Conservation (phyloP, 1,140 invertebrate genomes). For the Drosophila subpulchrella region DNA sequence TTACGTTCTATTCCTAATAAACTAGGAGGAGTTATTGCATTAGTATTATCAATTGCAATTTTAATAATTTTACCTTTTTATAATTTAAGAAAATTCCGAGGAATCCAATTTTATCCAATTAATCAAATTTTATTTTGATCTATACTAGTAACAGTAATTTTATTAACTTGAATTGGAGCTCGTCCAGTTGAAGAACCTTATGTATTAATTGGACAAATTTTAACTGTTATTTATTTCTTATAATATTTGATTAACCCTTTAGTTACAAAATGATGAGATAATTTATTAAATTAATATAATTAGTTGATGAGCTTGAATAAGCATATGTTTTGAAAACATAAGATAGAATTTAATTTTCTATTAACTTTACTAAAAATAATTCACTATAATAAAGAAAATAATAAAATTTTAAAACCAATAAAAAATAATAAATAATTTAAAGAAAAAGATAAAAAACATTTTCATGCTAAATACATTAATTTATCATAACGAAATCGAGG, state of each 20-base stretch:
- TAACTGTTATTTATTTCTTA: slow-evolving; percentile 87
- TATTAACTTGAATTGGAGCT: slow-evolving; percentile 89
- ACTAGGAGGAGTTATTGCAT: no score
- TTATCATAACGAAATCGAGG: slow-evolving; percentile 63
- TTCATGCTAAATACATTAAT: slow-evolving; percentile 84
- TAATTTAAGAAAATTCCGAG: slow-evolving; percentile 85
- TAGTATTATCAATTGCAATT: slow-evolving; percentile 88
- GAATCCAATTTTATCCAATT: slow-evolving; percentile 86
- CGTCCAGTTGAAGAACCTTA: slow-evolving; percentile 87
- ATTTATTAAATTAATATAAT: slow-evolving; percentile 75
- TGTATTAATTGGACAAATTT: slow-evolving; percentile 87
- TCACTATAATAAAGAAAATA: slow-evolving; percentile 61
- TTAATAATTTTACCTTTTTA: slow-evolving; percentile 86
- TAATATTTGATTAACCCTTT: slow-evolving; percentile 86
- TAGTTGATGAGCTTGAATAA: slow-evolving; percentile 87
- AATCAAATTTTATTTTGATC: slow-evolving; percentile 87
- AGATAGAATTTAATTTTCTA: slow-evolving; percentile 55
- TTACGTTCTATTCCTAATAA: no score
- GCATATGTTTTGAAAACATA: slow-evolving; percentile 89
- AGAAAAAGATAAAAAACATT: slow-evolving; percentile 78
- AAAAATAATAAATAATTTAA: slow-evolving; percentile 62
- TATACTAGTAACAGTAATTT: slow-evolving; percentile 85
- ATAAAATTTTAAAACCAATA: slow-evolving; percentile 65
- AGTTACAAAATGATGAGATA: slow-evolving; percentile 85
- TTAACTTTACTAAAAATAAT: slow-evolving; percentile 7